Conservation (phyloP, 2,888 invertebrate species). For the Synanthedon tipuliformis region DNA sequence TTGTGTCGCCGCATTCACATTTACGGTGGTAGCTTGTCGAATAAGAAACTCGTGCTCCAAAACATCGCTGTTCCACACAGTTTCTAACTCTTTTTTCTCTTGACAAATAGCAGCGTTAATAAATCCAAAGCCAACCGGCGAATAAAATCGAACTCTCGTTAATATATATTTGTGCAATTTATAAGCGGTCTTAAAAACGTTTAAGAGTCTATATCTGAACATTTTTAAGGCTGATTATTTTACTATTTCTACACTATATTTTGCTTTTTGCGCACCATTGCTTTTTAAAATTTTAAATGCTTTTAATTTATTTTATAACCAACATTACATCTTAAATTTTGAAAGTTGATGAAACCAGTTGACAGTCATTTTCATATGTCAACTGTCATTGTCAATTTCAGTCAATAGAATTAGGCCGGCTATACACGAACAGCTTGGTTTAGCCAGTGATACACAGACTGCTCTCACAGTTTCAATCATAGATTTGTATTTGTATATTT, state of each 20-base stretch:
- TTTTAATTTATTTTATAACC: too few species aligned
- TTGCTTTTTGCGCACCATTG: neutral
- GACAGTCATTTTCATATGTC: too few species aligned
- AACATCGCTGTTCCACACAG: constrained; percentile 31
- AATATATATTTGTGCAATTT: constrained; percentile 20
- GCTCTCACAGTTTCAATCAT: too few species aligned
- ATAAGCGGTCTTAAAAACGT: constrained; percentile 24
- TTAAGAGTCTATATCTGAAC: constrained; percentile 36
- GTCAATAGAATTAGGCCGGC: too few species aligned
- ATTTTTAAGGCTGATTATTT: constrained; percentile 15
- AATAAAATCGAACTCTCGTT: constrained; percentile 24
- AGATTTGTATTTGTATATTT: too few species aligned
- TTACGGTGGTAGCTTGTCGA: constrained; percentile 64
- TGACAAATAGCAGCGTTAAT: constrained; percentile 37
- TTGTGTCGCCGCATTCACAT: constrained; percentile 66
- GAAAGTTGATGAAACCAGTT: too few species aligned
- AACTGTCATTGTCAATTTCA: too few species aligned
- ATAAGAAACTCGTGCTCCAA: constrained; percentile 66
- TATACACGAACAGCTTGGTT: too few species aligned
- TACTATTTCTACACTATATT: neutral
- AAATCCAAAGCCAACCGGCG: constrained; percentile 37
- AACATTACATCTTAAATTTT: too few species aligned
- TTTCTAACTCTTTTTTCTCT: constrained; percentile 21
- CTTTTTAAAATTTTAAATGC: neutral
- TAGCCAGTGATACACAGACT: too few species aligned